Evolutionary conservation across 2,888 invertebrate species (phyloP).

Genomic region (Leptopilina drosophilae): DNA sequence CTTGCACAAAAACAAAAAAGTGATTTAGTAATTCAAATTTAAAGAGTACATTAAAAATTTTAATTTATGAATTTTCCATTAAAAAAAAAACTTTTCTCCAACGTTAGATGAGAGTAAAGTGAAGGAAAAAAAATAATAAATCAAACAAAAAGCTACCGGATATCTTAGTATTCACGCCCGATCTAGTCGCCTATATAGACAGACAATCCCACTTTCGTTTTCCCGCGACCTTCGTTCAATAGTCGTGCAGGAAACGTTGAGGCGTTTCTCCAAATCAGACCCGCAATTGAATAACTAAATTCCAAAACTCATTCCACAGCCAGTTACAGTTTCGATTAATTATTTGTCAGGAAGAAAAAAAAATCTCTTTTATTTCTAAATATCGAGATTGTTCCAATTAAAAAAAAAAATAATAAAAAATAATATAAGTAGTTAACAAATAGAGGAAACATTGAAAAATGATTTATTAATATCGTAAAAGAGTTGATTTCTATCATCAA

Average conservation of each 20-base stretch:
- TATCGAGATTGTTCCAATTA: not conserved
- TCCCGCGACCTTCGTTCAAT: slow-evolving; percentile 38
- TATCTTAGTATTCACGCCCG: slow-evolving; percentile 22
- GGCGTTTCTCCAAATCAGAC: slow-evolving; percentile 36
- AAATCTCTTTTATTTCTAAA: not conserved
- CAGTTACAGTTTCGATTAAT: slow-evolving; percentile 33
- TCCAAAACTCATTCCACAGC: slow-evolving; percentile 36
- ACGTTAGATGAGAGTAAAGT: not conserved
- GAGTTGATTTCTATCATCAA: too few relatives aligned
- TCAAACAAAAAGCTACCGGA: slow-evolving; percentile 19
- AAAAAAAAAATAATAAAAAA: not conserved
- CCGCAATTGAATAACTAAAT: slow-evolving; percentile 36
- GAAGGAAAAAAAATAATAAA: not conserved
- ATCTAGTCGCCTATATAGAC: slow-evolving; percentile 33
- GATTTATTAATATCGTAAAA: too few relatives aligned
- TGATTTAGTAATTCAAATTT: too few relatives aligned
- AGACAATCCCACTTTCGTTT: slow-evolving; percentile 40
- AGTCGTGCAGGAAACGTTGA: slow-evolving; percentile 36
- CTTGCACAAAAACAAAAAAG: too few relatives aligned
- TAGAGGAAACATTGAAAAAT: not conserved
- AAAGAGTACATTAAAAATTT: too few relatives aligned
- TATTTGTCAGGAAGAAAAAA: not conserved
- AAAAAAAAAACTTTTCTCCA: too few relatives aligned
- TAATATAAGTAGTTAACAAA: not conserved
- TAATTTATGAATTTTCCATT: too few relatives aligned